These are phyloP conservation scores for Pollenia griseotomentosa DNA, from an alignment of 2,888 invertebrate genomes.

Conservation along the genomic window DNA sequence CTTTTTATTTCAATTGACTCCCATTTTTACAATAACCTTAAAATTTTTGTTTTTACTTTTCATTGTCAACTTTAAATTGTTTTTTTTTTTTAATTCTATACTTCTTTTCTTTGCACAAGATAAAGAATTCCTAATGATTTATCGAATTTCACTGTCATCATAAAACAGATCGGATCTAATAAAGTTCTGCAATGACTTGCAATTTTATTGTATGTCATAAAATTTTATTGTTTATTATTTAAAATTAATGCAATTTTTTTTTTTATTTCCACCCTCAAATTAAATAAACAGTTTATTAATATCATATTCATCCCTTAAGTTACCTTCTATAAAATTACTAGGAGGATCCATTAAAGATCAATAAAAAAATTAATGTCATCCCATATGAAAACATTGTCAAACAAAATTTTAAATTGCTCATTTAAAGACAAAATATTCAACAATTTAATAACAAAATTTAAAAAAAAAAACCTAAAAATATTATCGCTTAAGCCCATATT, in stretches of 20 bases:
- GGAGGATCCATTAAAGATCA: neutral
- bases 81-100: neutral
- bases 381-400: neutral
- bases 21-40: no score
- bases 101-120: neutral
- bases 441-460: no score
- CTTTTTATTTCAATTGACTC: no score
- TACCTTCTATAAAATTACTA: neutral
- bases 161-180: neutral
- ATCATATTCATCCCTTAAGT: constrained; percentile 14
- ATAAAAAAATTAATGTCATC: constrained; percentile 3
- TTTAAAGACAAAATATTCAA: no score
- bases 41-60: neutral
- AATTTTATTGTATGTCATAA: constrained; percentile 12
- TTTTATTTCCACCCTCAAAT: constrained; percentile 18
- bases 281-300: neutral
- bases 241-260: constrained; percentile 49
- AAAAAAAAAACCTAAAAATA: no score
- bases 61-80: neutral
- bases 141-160: neutral
- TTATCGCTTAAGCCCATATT: no score
- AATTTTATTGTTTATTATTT: constrained; percentile 34
- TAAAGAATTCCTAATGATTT: neutral
- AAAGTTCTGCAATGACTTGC: constrained; percentile 27
- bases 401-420: neutral